Evolutionary conservation across 2,113 vertebrate species (phyloP).

Genomic region (Romanogobio albipinnatus): DNA sequence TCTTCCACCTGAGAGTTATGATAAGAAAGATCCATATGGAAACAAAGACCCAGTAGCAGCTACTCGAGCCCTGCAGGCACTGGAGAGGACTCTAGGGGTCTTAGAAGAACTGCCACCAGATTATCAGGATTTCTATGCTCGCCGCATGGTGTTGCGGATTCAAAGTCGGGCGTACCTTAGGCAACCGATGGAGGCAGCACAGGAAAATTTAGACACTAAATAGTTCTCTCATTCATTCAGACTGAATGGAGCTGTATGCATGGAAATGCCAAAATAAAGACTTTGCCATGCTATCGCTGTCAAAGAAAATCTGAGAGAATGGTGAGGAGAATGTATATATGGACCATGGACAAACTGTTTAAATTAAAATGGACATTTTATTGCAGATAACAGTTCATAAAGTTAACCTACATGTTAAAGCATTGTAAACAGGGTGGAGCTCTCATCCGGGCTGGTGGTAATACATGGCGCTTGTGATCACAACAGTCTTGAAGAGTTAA

Average conservation of each 20-base stretch:
- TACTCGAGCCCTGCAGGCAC: constrained; percentile 83
- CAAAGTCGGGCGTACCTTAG: constrained; percentile 79
- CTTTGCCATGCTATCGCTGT: too few species aligned
- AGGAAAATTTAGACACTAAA: neutral
- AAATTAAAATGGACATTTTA: constrained; percentile 61
- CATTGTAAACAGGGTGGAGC: constrained; percentile 76
- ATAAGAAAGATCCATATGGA: constrained; percentile 91
- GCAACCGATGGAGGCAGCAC: neutral
- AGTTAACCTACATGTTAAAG: constrained; percentile 69
- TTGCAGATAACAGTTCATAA: constrained; percentile 66
- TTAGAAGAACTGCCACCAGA: constrained; percentile 89
- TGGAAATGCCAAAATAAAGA: neutral
- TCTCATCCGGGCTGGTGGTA: constrained; percentile 46
- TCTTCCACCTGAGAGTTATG: constrained; percentile 84
- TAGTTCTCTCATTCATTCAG: neutral
- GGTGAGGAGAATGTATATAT: neutral
- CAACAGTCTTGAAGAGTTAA: constrained; percentile 4
- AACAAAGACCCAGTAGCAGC: constrained; percentile 92
- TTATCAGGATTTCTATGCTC: constrained; percentile 92
- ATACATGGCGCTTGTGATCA: neutral
- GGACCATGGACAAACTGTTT: neutral
- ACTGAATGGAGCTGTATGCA: too few species aligned
- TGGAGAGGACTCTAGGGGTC: constrained; percentile 85
- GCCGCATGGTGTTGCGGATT: constrained; percentile 90
- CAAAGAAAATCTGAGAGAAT: too few species aligned